Evolutionary conservation across 2,113 vertebrate species (phyloP).

Genomic region (Beaufortia kweichowensis): DNA sequence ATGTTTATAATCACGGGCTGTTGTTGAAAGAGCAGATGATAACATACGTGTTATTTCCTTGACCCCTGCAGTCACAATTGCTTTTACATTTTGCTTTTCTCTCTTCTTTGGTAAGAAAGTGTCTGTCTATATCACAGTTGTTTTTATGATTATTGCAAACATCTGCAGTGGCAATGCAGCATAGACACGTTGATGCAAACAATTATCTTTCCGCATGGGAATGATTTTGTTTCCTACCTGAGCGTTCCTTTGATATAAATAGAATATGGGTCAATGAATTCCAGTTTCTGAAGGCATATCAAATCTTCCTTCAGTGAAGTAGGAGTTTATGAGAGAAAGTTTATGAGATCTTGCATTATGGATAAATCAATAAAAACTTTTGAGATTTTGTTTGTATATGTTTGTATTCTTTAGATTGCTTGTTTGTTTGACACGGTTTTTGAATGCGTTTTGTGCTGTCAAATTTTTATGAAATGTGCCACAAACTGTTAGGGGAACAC

Average conservation of each 20-base stretch:
- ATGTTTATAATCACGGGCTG: background rate
- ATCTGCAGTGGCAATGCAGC: background rate
- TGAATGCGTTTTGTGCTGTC: background rate
- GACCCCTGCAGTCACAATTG: background rate
- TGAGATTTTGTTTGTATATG: no score
- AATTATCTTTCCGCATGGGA: background rate
- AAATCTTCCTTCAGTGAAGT: background rate
- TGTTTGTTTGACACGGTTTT: background rate
- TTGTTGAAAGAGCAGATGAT: conserved; percentile 4
- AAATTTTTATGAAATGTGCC: background rate
- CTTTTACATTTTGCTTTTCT: no score
- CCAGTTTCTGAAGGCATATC: background rate
- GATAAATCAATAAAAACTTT: background rate
- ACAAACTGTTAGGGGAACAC: background rate
- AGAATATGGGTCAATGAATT: conserved; percentile 52
- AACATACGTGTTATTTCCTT: background rate
- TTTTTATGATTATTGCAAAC: background rate
- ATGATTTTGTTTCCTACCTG: conserved; percentile 58
- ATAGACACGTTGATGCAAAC: background rate
- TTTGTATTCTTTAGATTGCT: background rate
- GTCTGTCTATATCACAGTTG: background rate
- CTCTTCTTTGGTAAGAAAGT: no score
- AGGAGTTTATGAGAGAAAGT: background rate
- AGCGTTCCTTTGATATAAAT: conserved; percentile 64
- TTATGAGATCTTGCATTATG: background rate